Percentiles rank a stretch among this genome's conserved stretches.
phyloP scores from a whole-genome alignment of 2,797 vertebrate species.

The Urosaurus nigricauda region DNA sequence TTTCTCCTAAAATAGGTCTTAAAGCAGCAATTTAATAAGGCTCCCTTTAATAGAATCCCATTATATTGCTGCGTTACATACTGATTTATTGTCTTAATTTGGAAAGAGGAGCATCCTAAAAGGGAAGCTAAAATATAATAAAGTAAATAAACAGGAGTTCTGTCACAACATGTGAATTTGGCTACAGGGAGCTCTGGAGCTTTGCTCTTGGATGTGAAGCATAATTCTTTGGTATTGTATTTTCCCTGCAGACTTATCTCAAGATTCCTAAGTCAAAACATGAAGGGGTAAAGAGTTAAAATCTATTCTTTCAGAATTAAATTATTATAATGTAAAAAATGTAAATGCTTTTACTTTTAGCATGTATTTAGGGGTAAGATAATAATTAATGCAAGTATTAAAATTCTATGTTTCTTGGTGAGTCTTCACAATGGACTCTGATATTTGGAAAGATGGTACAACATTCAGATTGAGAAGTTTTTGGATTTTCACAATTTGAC shows the following conservation, averaged over 20 bases:
- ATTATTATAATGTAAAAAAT: too few relatives aligned
- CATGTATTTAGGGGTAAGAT: not conserved
- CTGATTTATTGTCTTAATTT: not conserved
- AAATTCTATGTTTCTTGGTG: not conserved
- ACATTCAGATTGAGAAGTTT: not conserved
- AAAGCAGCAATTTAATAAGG: too few relatives aligned
- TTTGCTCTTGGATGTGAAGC: not conserved
- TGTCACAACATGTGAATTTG: not conserved
- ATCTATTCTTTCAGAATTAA: not conserved
- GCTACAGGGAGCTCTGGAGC: not conserved
- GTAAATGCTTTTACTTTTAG: not conserved
- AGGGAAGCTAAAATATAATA: not conserved
- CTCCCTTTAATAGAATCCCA: too few relatives aligned
- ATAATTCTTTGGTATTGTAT: not conserved
- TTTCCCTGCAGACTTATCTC: not conserved
- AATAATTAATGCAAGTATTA: not conserved
- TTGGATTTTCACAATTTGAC: not conserved
- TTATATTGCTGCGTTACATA: not conserved
- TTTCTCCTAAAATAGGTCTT: too few relatives aligned
- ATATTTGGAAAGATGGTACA: not conserved
- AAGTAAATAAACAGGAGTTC: not conserved
- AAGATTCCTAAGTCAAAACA: not conserved
- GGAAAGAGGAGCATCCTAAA: not conserved
- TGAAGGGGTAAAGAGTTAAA: not conserved
- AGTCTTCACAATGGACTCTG: not conserved